These are phyloP conservation scores for Arrhamphus sclerolepis DNA, from an alignment of 2,797 vertebrate genomes.

Conservation along the genomic window DNA sequence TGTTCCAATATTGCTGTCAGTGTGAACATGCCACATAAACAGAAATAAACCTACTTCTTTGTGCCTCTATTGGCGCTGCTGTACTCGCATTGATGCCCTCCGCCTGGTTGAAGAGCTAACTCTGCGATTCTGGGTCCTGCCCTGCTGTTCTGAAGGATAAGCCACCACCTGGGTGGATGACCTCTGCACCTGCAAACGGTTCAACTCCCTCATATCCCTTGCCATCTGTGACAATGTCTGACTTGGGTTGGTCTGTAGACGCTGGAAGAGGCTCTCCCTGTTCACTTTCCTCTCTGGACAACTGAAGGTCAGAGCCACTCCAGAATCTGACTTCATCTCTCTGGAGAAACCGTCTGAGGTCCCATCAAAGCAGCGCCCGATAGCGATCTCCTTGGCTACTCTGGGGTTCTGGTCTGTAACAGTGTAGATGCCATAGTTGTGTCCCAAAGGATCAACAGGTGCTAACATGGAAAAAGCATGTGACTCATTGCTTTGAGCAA, in stretches of 20 bases:
- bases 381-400: slow-evolving; percentile 96
- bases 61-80: slow-evolving; percentile 72
- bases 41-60: slow-evolving; percentile 51
- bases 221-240: slow-evolving; percentile 89
- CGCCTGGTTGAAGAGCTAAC: slow-evolving; percentile 70
- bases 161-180: slow-evolving; percentile 81
- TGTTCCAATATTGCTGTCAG: slow-evolving; percentile 5
- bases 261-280: slow-evolving; percentile 91
- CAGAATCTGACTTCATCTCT: slow-evolving; percentile 90
- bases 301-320: slow-evolving; percentile 89
- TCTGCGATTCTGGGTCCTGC: slow-evolving; percentile 72
- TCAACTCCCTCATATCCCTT: slow-evolving; percentile 84
- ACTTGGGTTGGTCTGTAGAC: slow-evolving; percentile 87
- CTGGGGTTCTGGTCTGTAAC: slow-evolving; percentile 97
- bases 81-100: slow-evolving; percentile 62
- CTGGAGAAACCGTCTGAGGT: slow-evolving; percentile 96
- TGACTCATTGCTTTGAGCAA: slow-evolving; percentile 81
- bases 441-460: slow-evolving; percentile 92
- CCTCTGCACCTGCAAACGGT: slow-evolving; percentile 78
- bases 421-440: slow-evolving; percentile 98
- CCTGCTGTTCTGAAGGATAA: slow-evolving; percentile 82
- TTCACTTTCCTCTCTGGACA: slow-evolving; percentile 88
- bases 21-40: slow-evolving; percentile 10
- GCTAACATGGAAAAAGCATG: slow-evolving; percentile 90
- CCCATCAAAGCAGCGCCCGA: slow-evolving; percentile 96